Evolutionary conservation across 1,140 invertebrate genomes (phyloP).

Genomic region (Drosophila ananassae): DNA sequence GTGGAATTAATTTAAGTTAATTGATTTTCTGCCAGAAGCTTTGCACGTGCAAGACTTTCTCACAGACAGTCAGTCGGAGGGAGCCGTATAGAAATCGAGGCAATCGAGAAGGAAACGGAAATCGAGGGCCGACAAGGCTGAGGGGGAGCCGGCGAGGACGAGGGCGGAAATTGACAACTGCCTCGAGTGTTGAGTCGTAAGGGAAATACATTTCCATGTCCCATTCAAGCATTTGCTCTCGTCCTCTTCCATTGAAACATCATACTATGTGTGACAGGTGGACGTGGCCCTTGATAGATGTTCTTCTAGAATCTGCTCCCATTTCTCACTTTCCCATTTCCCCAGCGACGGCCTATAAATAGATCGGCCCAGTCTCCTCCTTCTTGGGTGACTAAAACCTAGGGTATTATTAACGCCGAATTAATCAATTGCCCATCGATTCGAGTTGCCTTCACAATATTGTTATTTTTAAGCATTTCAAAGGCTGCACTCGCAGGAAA

Average conservation of each 20-base stretch:
- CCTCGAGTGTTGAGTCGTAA: conserved; percentile 64
- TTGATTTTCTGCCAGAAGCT: conserved; percentile 66
- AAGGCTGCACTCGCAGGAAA: conserved; percentile 48
- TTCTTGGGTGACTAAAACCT: conserved; percentile 20
- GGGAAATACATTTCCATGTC: conserved; percentile 72
- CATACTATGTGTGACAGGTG: conserved; percentile 58
- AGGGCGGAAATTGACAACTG: conserved; percentile 59
- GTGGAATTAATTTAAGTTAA: conserved; percentile 77
- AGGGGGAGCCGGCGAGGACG: conserved; percentile 26
- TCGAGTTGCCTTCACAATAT: conserved; percentile 49
- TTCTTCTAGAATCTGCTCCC: conserved; percentile 34
- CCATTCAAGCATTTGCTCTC: conserved; percentile 29
- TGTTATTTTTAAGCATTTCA: conserved; percentile 76
- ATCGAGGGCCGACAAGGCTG: conserved; percentile 29
- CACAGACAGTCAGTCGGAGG: conserved; percentile 20
- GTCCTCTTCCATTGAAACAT: conserved; percentile 33
- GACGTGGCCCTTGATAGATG: conserved; percentile 51
- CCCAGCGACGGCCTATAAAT: conserved; percentile 45
- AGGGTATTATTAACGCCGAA: conserved; percentile 71
- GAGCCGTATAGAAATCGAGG: conserved; percentile 3
- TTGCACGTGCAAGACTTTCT: conserved; percentile 53
- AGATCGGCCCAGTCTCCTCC: conserved; percentile 23
- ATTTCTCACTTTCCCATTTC: conserved; percentile 19
- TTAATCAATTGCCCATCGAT: conserved; percentile 77
- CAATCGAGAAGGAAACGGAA: conserved; percentile 52